Evolutionary conservation across 2,797 vertebrate species (phyloP), one percentile per base, ranked within the genome.

Genomic region (Sebastes kiyomatsui): DNA sequence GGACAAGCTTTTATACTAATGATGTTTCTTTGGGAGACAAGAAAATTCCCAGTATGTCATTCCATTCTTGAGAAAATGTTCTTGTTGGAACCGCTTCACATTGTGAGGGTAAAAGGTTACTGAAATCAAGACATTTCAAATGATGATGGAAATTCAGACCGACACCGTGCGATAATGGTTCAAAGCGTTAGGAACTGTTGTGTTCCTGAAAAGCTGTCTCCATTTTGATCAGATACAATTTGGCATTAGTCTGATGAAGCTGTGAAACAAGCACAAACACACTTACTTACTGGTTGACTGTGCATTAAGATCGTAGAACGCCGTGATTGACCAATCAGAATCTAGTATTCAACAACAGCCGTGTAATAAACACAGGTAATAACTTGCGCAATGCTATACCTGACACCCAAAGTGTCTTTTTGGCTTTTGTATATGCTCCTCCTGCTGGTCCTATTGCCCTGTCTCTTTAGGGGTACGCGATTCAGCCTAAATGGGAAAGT

Each of bases 141-240:
- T 67, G 58, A 88, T 23, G 78, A 86, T 46, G 56, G 32, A 69
- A 69, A 85, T 72, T 70, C 64, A 74, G 75, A 73, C 46, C 42
- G 79, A 84, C 83, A 71, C 7, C 22, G 42, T 80, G 35, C 42
- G 55, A 73, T 69, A 52, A 67, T 78, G 33, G 35, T 52, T 62
- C 18, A 52, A 66, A 74, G 54, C 71, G 59, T n/a, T 7, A 55
- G 35, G 49, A 65, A 22, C 33, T 58, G 49, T 52, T 72, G 30
- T 33, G 23, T 68, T 82, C 25, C 54, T 79, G 56, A 60, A 64
- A 49, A 30, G 54, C 46, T 77, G 49, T 60, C 69, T 73, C 79
- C 62, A 33, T 58, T 78, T 27, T 68, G 74, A 85, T 73, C 75
- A 69, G 69, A 82, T 76, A 27, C 22, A 33, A 22, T 55, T 35